A percentile compares a stretch with the other conserved stretches of the same genome.
phyloP scores from a whole-genome alignment of 2,888 invertebrate species.

The Cartodere bifasciata region DNA sequence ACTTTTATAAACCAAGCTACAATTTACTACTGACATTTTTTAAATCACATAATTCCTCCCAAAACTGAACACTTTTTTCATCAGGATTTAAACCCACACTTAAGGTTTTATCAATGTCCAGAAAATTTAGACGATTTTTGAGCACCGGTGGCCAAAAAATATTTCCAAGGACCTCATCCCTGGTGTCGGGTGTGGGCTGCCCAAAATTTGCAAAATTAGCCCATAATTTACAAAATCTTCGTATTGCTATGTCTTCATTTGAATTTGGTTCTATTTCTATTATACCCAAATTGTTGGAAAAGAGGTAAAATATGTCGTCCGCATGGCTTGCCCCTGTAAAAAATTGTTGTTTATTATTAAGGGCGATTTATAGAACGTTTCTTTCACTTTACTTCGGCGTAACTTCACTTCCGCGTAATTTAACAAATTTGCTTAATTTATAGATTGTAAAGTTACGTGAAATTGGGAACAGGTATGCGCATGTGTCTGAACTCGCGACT shows the following conservation, averaged over 20 bases:
- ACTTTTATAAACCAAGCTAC: conserved; percentile 1
- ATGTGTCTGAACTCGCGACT: too few relatives aligned
- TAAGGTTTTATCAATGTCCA: conserved; percentile 25
- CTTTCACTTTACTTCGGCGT: too few relatives aligned
- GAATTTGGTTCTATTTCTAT: conserved; percentile 11
- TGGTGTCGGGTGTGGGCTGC: conserved; percentile 21
- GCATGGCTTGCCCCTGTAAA: conserved; percentile 25
- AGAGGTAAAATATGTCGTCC: conserved; percentile 27
- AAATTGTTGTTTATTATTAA: neutral
- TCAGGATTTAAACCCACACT: conserved; percentile 21
- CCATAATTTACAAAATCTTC: conserved; percentile 27
- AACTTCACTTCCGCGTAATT: too few relatives aligned
- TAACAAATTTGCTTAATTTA: too few relatives aligned
- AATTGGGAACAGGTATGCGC: too few relatives aligned
- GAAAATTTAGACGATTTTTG: conserved; percentile 18
- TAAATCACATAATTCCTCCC: conserved; percentile 22
- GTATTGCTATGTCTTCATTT: conserved; percentile 22
- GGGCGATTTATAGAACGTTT: too few relatives aligned
- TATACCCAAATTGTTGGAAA: conserved; percentile 16
- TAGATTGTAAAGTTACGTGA: too few relatives aligned
- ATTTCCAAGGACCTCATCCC: conserved; percentile 18
- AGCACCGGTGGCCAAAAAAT: conserved; percentile 24
- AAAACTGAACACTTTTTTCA: conserved; percentile 24
- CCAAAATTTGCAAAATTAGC: conserved; percentile 28
- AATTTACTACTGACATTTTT: conserved; percentile 2